phyloP scores from a whole-genome alignment of 1,140 invertebrate species.

The Drosophila ironensis region DNA sequence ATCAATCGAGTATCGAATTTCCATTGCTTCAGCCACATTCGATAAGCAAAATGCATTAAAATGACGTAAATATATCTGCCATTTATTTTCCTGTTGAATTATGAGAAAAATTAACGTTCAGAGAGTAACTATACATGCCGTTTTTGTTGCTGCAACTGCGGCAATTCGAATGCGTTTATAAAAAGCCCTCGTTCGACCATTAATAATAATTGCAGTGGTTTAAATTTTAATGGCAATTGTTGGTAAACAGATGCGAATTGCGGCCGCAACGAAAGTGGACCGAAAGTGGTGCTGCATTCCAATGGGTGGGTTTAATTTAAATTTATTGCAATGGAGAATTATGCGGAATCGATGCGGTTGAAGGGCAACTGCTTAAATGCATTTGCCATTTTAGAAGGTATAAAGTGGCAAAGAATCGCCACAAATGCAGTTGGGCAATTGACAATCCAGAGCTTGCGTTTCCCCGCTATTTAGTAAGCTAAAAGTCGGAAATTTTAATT shows the following conservation, averaged over 20 bases:
- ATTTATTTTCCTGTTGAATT: constrained; percentile 41
- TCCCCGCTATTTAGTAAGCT: too few species aligned
- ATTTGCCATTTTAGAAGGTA: constrained; percentile 13
- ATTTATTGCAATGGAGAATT: constrained; percentile 67
- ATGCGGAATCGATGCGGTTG: constrained; percentile 17
- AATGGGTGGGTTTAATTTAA: constrained; percentile 49
- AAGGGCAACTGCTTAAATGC: constrained; percentile 39
- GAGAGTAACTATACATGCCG: too few species aligned
- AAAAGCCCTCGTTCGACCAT: constrained; percentile 63
- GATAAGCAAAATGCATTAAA: constrained; percentile 36
- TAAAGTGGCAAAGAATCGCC: background rate
- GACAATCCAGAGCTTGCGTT: background rate
- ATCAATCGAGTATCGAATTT: too few species aligned
- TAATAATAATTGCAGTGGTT: constrained; percentile 79
- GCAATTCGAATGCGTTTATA: constrained; percentile 75
- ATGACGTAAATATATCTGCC: constrained; percentile 62
- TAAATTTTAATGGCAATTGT: constrained; percentile 79
- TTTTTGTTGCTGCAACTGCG: constrained; percentile 25
- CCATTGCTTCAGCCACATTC: background rate
- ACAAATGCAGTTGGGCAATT: background rate
- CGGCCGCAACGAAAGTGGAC: constrained; percentile 9
- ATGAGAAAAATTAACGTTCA: too few species aligned
- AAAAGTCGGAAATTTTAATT: constrained; percentile 59
- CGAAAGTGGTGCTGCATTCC: constrained; percentile 1
- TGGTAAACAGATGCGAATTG: constrained; percentile 58